Evolutionary conservation across 35 echinoderm and acorn worm genomes (phyloP), one percentile per base, ranked within the genome.

Genomic region (Heliocidaris tuberculata): DNA sequence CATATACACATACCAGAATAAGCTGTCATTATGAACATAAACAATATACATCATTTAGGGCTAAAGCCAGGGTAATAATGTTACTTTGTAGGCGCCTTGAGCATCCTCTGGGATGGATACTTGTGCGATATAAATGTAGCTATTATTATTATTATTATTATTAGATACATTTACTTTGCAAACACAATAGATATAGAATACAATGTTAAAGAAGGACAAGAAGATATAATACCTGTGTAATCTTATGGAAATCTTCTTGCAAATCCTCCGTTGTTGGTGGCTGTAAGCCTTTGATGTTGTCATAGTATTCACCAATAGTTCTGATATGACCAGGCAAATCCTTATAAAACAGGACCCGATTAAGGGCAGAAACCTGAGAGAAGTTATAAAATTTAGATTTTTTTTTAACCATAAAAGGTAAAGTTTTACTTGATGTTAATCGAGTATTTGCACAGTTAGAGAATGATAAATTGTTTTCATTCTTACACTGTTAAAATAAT

Each of bases 231-330:
- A 78, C 65, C 19, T 78, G 19, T 78, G 65, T n/a, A 24, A 24
- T 78, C 21, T 7, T n/a, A 2, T 78, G 15, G 65, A 78, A 78
- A 27, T 78, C 65, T 4, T 78, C 65, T 7, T 78, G 65, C 3
- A 78, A 24, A 7, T 78, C 65, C 27, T n/a, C 65, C 27, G 65
- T n/a, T 24, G 65, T 78, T 78, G 65, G 21, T n/a, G 65, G 65
- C 4, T 19, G 19, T 24, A 78, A n/a, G 7, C 65, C 65, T 78
- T 78, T 78, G 27, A 89, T 89, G 87, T 13, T 89, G 31, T 48
- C 31, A 89, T 89, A 89, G 47, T 47, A 89, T 24, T 89, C 87
- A 27, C 87, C 47, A 19, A 89, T 89, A 31, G 87, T 89, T 35
- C 31, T 47, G 87, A 89, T 89, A 30, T 47, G 24, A 9, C 31